phyloP scores from a whole-genome alignment of 2,113 vertebrate genomes.

The Pelecanus crispus region DNA sequence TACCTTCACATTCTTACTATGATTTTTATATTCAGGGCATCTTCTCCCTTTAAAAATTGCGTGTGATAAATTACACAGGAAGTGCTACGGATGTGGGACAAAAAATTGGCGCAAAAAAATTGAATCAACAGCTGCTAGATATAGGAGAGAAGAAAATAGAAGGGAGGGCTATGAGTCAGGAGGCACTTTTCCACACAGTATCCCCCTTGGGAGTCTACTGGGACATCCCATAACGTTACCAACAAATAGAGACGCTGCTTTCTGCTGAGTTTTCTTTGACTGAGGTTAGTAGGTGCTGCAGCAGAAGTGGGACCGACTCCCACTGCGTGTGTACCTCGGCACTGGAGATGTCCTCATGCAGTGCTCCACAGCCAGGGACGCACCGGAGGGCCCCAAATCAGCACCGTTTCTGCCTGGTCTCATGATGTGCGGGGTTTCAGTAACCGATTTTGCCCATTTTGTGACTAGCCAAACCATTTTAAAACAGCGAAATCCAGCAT shows the following conservation, averaged over 20 bases:
- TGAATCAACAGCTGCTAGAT: neutral
- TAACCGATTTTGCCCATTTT: neutral
- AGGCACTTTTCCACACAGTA: neutral
- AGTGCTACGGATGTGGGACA: neutral
- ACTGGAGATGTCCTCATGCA: neutral
- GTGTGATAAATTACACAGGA: neutral
- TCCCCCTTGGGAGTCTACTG: neutral
- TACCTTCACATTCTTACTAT: neutral
- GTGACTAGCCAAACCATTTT: neutral
- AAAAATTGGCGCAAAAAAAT: neutral
- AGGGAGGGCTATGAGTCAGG: neutral
- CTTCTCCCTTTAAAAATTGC: neutral
- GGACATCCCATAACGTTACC: neutral
- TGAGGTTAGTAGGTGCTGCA: neutral
- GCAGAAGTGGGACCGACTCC: neutral
- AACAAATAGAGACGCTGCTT: neutral
- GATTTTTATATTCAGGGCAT: neutral
- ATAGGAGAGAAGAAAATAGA: neutral
- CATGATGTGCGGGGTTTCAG: neutral
- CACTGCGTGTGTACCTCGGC: accelerated
- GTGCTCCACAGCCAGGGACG: neutral
- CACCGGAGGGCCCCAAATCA: too few species aligned
- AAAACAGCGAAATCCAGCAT: neutral
- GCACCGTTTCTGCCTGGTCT: neutral
- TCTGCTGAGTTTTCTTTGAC: neutral